Evolutionary conservation across 1,140 invertebrate species (phyloP), one percentile per base, ranked within the genome.

Genomic region (Heliconius eleuchia): DNA sequence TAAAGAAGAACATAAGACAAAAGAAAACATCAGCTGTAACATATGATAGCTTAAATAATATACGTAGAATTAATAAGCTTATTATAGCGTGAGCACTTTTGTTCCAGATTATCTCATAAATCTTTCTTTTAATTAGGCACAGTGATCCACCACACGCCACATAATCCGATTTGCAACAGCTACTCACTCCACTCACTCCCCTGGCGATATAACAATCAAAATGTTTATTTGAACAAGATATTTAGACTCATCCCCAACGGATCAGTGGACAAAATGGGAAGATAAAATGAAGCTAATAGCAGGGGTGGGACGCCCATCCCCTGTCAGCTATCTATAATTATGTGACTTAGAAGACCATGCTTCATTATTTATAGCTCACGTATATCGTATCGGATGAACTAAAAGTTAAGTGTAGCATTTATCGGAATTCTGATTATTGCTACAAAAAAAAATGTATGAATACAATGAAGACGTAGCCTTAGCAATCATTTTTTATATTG

Each of bases 151-250:
- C 89, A 85, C 85, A 86, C 86, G 85, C 85, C 87, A 79, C 87
- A 88, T 92, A 93, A 93, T 90, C 91, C 89, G 91, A 94, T 94
- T 90, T 82, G 91, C 83, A 87, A 87, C 89, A 87, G 89, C 83
- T 78, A 82, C 80, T 80, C 75, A 82, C 83, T 83, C 80, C 87
- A 66, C 13, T 66, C 60, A 85, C 81, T 87, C 88, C 90, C 87
- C 82, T 84, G 85, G 92, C 90, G 91, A 92, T 91, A 85, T 85
- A 86, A 90, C 88, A 88, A 88, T 85, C 89, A 81, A 80, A 91
- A 92, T 94, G 91, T 94, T 94, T 94, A 92, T 94, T 94, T 94
- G 91, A 89, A 93, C 91, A 94, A 94, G 91, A 93, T 93, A 92
- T 93, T 94, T 93, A 93, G 91, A 87, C 91, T 92, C 92, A 91